phyloP scores from a whole-genome alignment of 1,140 invertebrate genomes.

The Andrena cerasifolii region DNA sequence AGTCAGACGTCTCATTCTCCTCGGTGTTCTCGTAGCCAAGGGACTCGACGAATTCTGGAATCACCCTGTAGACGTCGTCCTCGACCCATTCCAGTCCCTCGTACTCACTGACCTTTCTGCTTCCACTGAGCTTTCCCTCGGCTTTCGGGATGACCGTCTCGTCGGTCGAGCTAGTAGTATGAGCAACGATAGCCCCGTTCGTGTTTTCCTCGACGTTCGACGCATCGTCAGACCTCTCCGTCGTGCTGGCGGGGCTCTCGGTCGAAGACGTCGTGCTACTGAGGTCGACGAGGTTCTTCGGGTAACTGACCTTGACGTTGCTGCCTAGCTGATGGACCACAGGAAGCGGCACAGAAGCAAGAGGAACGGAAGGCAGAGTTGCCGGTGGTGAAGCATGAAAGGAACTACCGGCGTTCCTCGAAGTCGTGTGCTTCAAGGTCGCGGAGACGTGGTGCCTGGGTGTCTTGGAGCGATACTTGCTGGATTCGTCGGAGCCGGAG shows the following conservation, averaged over 20 bases:
- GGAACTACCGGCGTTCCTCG: constrained; percentile 49
- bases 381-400: constrained; percentile 57
- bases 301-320: background rate
- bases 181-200: background rate
- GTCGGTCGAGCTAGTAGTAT: background rate
- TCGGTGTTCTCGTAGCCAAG: constrained; percentile 63
- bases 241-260: background rate
- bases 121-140: background rate
- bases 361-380: constrained; percentile 13
- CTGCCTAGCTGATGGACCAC: constrained; percentile 44
- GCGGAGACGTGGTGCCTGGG: constrained; percentile 36
- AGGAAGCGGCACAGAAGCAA: constrained; percentile 54
- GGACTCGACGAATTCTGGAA: constrained; percentile 66
- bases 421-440: constrained; percentile 25
- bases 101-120: constrained; percentile 67
- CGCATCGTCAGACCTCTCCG: background rate
- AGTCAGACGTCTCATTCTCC: constrained; percentile 54
- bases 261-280: constrained; percentile 1
- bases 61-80: constrained; percentile 79
- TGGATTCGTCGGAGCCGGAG: constrained; percentile 68
- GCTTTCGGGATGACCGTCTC: background rate
- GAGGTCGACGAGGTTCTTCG: background rate
- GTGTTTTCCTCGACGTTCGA: background rate
- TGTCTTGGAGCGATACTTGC: constrained; percentile 10
- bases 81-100: constrained; percentile 79